These are phyloP conservation scores for Danio albolineatus DNA, from an alignment of 2,797 vertebrate species.

Conservation along the genomic window DNA sequence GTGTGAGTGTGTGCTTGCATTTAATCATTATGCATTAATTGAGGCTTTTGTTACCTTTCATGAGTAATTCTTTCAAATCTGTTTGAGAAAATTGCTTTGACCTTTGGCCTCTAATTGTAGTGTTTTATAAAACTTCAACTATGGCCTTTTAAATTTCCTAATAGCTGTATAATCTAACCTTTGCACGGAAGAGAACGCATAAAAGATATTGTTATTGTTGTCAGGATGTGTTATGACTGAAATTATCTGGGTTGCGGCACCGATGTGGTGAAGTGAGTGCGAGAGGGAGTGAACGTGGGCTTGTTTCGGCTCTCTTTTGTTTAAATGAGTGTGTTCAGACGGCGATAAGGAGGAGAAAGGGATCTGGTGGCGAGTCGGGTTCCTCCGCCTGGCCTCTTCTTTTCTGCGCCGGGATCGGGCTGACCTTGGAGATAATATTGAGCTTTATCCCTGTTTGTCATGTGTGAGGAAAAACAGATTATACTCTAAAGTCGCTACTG, in stretches of 20 bases:
- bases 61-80: conserved; percentile 14
- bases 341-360: conserved; percentile 63
- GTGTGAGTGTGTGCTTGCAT: background rate
- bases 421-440: conserved; percentile 67
- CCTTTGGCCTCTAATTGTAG: conserved; percentile 14
- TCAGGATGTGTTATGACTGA: conserved; percentile 71
- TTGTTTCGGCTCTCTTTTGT: conserved; percentile 60
- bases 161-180: conserved; percentile 34
- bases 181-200: conserved; percentile 13
- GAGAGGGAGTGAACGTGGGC: conserved; percentile 60
- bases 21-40: conserved; percentile 5
- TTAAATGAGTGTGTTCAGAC: conserved; percentile 61
- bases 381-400: conserved; percentile 54
- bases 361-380: conserved; percentile 30
- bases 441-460: conserved; percentile 62
- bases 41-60: conserved; percentile 4
- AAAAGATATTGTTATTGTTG: conserved; percentile 69
- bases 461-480: conserved; percentile 60
- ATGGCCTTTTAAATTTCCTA: conserved; percentile 21
- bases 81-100: conserved; percentile 28
- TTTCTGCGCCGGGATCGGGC: conserved; percentile 60
- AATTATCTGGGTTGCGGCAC: conserved; percentile 73
- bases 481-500: conserved; percentile 49
- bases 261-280: conserved; percentile 66
- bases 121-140: background rate